Percentiles rank a stretch among this genome's conserved stretches.
Evolutionary conservation across 2,113 vertebrate genomes (phyloP).

Genomic region (Etheostoma spectabile): DNA sequence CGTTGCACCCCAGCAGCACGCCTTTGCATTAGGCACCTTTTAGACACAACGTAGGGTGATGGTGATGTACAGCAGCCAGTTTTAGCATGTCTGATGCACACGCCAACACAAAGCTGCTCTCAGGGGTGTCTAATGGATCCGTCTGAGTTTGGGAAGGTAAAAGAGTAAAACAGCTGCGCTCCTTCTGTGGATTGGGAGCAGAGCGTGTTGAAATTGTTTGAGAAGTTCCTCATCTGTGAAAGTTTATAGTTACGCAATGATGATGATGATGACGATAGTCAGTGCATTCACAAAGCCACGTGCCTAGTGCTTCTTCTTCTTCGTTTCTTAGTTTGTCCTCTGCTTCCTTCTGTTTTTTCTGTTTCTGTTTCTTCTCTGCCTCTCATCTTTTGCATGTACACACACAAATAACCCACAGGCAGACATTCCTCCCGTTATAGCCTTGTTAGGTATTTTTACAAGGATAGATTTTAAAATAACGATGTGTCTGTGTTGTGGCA

Average conservation of each 20-base stretch:
- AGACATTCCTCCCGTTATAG: constrained; percentile 2
- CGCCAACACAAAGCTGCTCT: constrained; percentile 50
- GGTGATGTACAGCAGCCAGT: constrained; percentile 40
- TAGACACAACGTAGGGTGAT: constrained; percentile 35
- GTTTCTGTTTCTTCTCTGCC: constrained; percentile 7
- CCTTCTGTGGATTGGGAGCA: constrained; percentile 35
- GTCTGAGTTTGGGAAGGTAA: constrained; percentile 52
- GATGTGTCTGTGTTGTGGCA: constrained; percentile 10
- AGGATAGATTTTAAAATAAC: constrained; percentile 15
- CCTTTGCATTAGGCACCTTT: constrained; percentile 48
- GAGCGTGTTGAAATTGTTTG: constrained; percentile 31
- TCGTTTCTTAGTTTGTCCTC: constrained; percentile 19
- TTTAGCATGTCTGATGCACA: constrained; percentile 42
- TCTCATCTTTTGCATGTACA: background rate
- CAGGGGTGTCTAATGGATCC: constrained; percentile 60
- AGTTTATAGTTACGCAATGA: constrained; percentile 43
- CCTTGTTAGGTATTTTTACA: background rate
- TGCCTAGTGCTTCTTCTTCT: constrained; percentile 23
- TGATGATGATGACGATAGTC: constrained; percentile 19
- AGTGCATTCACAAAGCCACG: constrained; percentile 5
- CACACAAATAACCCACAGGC: background rate
- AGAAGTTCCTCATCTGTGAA: constrained; percentile 58
- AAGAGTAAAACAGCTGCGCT: constrained; percentile 57
- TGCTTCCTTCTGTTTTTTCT: constrained; percentile 11
- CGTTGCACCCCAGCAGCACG: constrained; percentile 39